Percentiles rank a stretch among this genome's conserved stretches.
These are phyloP conservation scores for Aromia moschata DNA, from an alignment of 2,888 invertebrate species.

Conservation along the genomic window DNA sequence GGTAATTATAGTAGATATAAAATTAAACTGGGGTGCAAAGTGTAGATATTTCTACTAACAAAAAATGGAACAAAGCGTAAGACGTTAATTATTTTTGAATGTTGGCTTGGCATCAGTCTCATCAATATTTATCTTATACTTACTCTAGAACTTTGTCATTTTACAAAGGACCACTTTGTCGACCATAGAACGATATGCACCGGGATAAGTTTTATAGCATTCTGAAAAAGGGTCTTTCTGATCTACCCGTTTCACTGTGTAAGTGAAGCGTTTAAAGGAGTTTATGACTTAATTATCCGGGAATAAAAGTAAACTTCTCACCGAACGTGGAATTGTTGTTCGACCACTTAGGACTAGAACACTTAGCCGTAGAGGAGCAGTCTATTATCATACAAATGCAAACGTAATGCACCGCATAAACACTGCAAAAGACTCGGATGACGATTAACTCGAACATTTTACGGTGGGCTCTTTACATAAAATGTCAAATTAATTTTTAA, in stretches of 20 bases:
- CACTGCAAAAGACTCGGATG: constrained; percentile 42
- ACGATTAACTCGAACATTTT: constrained; percentile 45
- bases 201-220: constrained; percentile 14
- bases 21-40: no score
- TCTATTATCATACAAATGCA: constrained; percentile 54
- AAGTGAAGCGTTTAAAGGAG: constrained; percentile 26
- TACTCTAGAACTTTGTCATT: constrained; percentile 14
- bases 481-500: constrained; percentile 45
- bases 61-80: no score
- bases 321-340: constrained; percentile 44
- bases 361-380: constrained; percentile 40
- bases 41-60: no score
- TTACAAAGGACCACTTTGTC: constrained; percentile 18
- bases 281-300: constrained; percentile 49
- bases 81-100: constrained; percentile 11
- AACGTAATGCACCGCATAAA: constrained; percentile 48
- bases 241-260: constrained; percentile 19
- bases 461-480: constrained; percentile 41
- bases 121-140: constrained; percentile 18
- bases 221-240: constrained; percentile 19
- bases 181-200: constrained; percentile 14
- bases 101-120: constrained; percentile 4
- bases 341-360: constrained; percentile 50
- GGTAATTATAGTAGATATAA: no score
- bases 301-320: constrained; percentile 46